Evolutionary conservation across 2,797 vertebrate genomes (phyloP).

Genomic region (Coregonus suidteri): DNA sequence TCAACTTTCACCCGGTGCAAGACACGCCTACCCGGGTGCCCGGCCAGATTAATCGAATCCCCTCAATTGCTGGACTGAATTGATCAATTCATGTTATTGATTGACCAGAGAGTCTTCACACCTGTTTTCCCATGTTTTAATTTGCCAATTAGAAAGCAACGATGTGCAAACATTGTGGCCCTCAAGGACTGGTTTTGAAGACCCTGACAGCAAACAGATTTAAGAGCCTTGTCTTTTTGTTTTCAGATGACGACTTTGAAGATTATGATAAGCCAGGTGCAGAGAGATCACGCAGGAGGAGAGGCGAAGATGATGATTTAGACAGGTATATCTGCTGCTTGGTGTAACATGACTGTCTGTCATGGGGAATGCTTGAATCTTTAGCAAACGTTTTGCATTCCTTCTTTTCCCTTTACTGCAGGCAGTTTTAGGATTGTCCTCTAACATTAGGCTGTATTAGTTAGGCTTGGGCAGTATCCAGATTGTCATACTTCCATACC

Average conservation of each 20-base stretch:
- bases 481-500: too few species aligned
- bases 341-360: background rate
- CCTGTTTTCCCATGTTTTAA: background rate
- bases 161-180: background rate
- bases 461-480: too few species aligned
- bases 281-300: slow-evolving; percentile 91
- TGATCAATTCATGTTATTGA: background rate
- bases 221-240: slow-evolving; percentile 12
- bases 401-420: background rate
- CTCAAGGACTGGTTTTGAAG: background rate
- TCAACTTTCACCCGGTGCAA: too few species aligned
- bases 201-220: background rate
- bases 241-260: slow-evolving; percentile 91
- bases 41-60: too few species aligned
- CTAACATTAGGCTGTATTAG: background rate
- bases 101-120: background rate
- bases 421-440: background rate
- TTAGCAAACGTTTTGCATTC: background rate
- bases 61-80: too few species aligned
- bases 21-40: too few species aligned
- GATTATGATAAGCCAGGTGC: slow-evolving; percentile 97
- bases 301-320: slow-evolving; percentile 86
- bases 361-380: background rate
- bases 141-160: background rate
- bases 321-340: slow-evolving; percentile 80